phyloP scores from a whole-genome alignment of 2,888 invertebrate species.

The Trichacis sp. region DNA sequence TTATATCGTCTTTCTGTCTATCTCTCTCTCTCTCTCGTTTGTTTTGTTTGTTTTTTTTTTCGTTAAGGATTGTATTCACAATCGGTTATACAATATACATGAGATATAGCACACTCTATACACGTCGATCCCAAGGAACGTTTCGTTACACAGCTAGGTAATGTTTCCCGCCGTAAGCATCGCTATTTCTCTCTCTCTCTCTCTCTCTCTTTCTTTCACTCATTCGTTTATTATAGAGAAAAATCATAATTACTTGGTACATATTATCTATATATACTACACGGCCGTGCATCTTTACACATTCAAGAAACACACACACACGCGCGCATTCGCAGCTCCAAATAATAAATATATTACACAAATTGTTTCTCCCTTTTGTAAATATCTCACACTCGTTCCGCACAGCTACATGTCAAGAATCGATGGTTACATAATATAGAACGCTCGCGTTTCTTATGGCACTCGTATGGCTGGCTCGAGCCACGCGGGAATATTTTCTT shows the following conservation, averaged over 20 bases:
- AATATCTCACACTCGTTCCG: constrained; percentile 29
- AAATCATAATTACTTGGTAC: no score
- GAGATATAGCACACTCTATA: constrained; percentile 31
- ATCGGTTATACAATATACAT: constrained; percentile 40
- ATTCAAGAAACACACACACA: constrained; percentile 10
- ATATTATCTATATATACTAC: no score
- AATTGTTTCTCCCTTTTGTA: constrained; percentile 29
- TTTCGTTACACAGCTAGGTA: constrained; percentile 17
- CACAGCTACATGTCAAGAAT: constrained; percentile 19
- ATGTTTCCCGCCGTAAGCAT: constrained; percentile 10
- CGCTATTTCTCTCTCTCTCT: constrained; percentile 15
- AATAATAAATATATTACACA: constrained; percentile 58
- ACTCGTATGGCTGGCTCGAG: constrained; percentile 67
- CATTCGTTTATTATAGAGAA: no score
- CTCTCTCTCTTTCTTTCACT: no score
- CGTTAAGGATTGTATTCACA: constrained; percentile 35
- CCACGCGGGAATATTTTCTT: no score
- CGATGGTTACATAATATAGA: constrained; percentile 30
- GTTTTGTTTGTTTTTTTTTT: not conserved
- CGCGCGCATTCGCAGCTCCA: constrained; percentile 25
- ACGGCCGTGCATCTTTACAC: constrained; percentile 16
- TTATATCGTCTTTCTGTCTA: constrained; percentile 27
- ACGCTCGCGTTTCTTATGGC: constrained; percentile 58
- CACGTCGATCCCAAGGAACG: constrained; percentile 17
- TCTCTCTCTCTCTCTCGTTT: not conserved